Base-by-base conservation (phyloP, 2,888 invertebrate genomes). In the Drosophila subsilvestris region DNA sequence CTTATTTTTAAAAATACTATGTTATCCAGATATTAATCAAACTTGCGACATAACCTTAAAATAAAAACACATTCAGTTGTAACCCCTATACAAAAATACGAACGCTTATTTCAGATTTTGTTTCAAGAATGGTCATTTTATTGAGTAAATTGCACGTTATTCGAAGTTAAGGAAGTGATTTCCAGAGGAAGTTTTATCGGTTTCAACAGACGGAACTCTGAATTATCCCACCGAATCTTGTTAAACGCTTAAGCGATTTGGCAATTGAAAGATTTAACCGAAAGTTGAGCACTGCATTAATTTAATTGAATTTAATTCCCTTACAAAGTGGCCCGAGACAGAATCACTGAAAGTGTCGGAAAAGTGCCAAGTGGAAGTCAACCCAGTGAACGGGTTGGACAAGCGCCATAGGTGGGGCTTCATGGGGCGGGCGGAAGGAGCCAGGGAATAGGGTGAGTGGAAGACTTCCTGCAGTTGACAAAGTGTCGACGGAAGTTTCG, bases 401-500 rank as follows among this genome's bases (percentile, higher is more conserved):
- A 54, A 37, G n/a, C 25, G 4, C 10, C 14, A 37, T n/a, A 43
- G 9, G 18, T 8, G 12, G 32, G 29, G 29, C 29, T 29, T 3
- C 29, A 9, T 10, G 50, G 7, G 7, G 20, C 17, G 6, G 14
- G 7, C 4, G 9, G n/a, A 2, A 1, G 17, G 1, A 43, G 42
- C 9, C 22, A 29, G 53, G 32, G 32, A 32, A 32, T 3, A 5
- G 32, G 12, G 32, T 32, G 27, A 20, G 4, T 18, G 20, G 22
- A 37, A 6, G 49, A 74, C 58, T 75, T 73, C 76, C 70, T 80
- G 83, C 83, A 75, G 76, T 88, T 85, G 86, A 79, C 86, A 85
- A 88, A 85, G 88, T 85, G 86, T 88, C 84, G 86, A 68, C 79
- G 72, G 73, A 85, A 85, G 88, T 85, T 85, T 85, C 88, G 82